Conservation (phyloP, 2,888 invertebrate genomes). For the Brachyptera putata region DNA sequence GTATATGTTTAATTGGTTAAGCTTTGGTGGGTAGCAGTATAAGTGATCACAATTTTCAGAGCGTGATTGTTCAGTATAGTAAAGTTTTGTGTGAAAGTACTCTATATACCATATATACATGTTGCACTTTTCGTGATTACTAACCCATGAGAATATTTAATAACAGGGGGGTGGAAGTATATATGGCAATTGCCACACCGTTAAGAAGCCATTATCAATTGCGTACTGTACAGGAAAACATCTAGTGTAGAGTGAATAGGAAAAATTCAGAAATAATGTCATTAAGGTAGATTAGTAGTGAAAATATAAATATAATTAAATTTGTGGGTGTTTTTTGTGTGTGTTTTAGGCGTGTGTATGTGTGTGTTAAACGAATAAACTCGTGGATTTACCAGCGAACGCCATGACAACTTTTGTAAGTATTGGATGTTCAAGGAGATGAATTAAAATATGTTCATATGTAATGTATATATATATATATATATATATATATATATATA, state of each 20-base stretch:
- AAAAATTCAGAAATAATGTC: not conserved
- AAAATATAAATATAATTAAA: not conserved
- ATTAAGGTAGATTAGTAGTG: not conserved
- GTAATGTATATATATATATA: too few species aligned
- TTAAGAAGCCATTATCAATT: conserved; percentile 15
- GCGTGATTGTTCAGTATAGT: not conserved
- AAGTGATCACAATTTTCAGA: not conserved
- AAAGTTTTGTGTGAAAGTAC: not conserved
- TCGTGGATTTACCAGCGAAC: not conserved
- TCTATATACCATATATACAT: not conserved
- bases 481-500: too few species aligned
- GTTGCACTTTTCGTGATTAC: conserved; percentile 11
- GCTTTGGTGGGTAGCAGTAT: not conserved
- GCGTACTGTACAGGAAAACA: not conserved
- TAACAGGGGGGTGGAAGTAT: conserved; percentile 12
- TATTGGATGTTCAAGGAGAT: not conserved
- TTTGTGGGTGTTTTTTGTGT: not conserved
- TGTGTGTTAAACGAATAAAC: too few species aligned
- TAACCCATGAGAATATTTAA: conserved; percentile 1
- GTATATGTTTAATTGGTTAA: not conserved
- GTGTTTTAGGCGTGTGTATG: not conserved
- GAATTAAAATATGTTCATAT: too few species aligned
- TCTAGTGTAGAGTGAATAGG: not conserved
- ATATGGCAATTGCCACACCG: not conserved
- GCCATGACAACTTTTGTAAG: conserved; percentile 3